Base-by-base conservation (phyloP, 2,888 invertebrate genomes). In the Gisinianus flammeolus region DNA sequence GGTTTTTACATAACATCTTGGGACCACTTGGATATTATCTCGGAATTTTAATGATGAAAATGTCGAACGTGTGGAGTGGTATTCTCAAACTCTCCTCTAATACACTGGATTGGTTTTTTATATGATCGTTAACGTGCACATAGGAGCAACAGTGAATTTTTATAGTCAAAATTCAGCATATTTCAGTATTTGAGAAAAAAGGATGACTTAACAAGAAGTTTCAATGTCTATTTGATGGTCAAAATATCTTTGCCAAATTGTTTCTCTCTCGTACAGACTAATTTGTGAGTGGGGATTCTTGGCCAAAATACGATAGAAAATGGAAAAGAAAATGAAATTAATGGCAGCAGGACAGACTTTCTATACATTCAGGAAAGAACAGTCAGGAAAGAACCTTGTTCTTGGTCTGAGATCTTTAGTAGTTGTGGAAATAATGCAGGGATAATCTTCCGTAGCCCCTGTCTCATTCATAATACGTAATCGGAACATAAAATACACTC, bases 381-480 rank as follows among this genome's bases (percentile, higher is more conserved):
- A 44, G 16, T 19, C 19, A 16, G 44, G 44, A 44, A 12, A 44
- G 22, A 24, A 26, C 62, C 26, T 62, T 22, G 62, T 2, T 22
- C 3, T 3, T 24, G 28, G 26, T 28, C 26, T 62, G 16, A 26
- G 22, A n/a, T n/a, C 8, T n/a, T n/a, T 58, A n/a, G n/a, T 2
- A n/a, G 8, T 12, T 26, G 62, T 62, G 12, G 28, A 62, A 62
- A 62, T 62, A 62, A 54, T 8, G 16, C 4, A 19, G n/a, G 54
- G n/a, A 16, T 54, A 54, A 62, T 62, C 24, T 62, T 62, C 28
- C 26, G 28, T 26, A 62, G 8, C 28, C 28, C 62, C 28, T 26
- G 62, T 62, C 62, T 62, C 62, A 26, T 28, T 62, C 62, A 62
- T 58, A 58, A 58, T 58, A 58, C 56, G 56, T 58, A 58, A 58